Evolutionary conservation across 1,140 invertebrate genomes (phyloP).

Genomic region (Dinoponera quadriceps): DNA sequence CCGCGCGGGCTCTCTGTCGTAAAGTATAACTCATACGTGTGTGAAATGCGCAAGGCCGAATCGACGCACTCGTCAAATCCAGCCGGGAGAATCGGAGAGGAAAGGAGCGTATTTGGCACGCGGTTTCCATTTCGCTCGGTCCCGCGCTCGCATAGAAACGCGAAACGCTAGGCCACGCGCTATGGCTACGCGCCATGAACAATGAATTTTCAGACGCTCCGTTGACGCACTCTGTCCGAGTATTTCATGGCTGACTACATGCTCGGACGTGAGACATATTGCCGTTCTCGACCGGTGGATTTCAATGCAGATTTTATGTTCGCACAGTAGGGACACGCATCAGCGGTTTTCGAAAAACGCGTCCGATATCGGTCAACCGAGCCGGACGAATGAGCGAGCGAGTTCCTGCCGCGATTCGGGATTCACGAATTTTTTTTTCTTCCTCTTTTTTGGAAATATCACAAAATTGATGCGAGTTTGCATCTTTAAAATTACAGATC

Average conservation of each 20-base stretch:
- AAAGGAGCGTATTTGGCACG: conserved; percentile 45
- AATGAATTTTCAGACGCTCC: conserved; percentile 64
- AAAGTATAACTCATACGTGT: not conserved
- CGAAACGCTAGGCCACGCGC: conserved; percentile 14
- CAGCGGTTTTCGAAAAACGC: conserved; percentile 53
- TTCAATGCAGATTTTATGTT: conserved; percentile 61
- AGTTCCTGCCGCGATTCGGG: not conserved
- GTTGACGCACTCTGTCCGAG: conserved; percentile 54
- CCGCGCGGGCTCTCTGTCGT: not conserved
- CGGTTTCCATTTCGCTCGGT: conserved; percentile 52
- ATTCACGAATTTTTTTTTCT: too few species aligned
- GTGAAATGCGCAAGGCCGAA: conserved; percentile 3
- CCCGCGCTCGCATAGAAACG: conserved; percentile 52
- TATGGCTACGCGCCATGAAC: conserved; percentile 31
- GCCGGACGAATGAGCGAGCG: not conserved
- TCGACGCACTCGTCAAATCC: conserved; percentile 30
- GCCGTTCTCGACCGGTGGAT: conserved; percentile 54
- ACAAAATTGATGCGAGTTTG: not conserved
- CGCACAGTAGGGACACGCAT: conserved; percentile 39
- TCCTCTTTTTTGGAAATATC: not conserved
- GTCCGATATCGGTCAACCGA: conserved; percentile 24
- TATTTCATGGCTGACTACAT: conserved; percentile 58
- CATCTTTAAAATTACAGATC: conserved; percentile 6
- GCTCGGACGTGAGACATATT: conserved; percentile 57
- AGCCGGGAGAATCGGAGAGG: not conserved